Evolutionary conservation across 2,888 invertebrate species (phyloP).

Genomic region (Stenolophus ochropezus): DNA sequence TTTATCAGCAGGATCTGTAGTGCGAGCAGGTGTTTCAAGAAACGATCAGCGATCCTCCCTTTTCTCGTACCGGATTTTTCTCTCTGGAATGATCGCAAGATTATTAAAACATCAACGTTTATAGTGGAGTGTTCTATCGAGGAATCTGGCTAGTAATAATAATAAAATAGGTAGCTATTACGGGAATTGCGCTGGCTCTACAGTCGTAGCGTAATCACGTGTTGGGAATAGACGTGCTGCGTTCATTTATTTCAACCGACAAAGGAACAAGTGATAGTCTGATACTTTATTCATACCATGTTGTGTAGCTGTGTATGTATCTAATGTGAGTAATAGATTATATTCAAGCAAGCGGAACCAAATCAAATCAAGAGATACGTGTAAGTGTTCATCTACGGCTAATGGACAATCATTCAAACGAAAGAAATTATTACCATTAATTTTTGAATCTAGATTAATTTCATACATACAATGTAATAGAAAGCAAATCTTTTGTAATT

Average conservation of each 20-base stretch:
- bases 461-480: neutral
- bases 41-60: constrained; percentile 27
- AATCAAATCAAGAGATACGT: neutral
- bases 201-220: neutral
- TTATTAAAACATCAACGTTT: constrained; percentile 42
- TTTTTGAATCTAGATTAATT: neutral
- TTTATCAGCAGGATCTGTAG: constrained; percentile 16
- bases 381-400: neutral
- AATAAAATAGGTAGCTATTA: constrained; percentile 41
- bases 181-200: neutral
- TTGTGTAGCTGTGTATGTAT: neutral
- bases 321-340: neutral
- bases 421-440: too few species aligned
- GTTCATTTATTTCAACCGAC: constrained; percentile 26
- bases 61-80: constrained; percentile 35
- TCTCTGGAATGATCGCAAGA: neutral
- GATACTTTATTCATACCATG: constrained; percentile 7
- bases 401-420: neutral
- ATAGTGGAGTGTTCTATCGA: neutral
- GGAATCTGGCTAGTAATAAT: constrained; percentile 29
- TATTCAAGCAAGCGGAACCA: neutral
- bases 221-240: constrained; percentile 4
- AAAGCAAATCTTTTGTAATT: too few species aligned
- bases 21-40: constrained; percentile 26
- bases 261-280: constrained; percentile 22